These are phyloP conservation scores for Lepilemur ruficaudatus DNA, from an alignment of 2,797 vertebrate species.

Conservation along the genomic window DNA sequence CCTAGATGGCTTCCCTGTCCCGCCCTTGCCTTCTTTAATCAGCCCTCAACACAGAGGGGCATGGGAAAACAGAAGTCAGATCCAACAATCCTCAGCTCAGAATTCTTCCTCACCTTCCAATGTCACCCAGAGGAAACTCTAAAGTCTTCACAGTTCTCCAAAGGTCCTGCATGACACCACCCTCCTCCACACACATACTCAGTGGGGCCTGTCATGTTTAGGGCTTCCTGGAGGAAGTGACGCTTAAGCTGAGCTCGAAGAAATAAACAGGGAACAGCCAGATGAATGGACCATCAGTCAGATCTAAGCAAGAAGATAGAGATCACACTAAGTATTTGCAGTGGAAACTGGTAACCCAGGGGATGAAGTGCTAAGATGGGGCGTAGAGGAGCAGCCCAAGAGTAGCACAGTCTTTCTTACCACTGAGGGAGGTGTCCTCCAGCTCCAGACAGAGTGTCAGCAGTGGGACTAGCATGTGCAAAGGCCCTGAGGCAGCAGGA, in stretches of 20 bases:
- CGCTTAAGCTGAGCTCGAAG: neutral
- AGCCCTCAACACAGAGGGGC: neutral
- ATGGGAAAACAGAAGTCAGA: neutral
- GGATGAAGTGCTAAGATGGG: neutral
- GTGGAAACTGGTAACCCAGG: neutral
- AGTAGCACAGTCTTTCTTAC: too few species aligned
- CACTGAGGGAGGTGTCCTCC: too few species aligned
- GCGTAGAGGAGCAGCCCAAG: neutral
- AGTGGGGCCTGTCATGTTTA: too few species aligned
- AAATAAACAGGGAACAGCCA: neutral
- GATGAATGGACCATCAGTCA: neutral
- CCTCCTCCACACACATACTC: fast-evolving
- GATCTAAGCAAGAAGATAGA: neutral
- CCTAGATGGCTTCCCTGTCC: neutral
- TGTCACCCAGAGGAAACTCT: neutral
- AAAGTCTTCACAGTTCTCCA: too few species aligned
- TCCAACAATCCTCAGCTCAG: too few species aligned
- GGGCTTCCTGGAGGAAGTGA: neutral
- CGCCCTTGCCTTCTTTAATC: neutral
- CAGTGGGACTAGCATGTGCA: neutral
- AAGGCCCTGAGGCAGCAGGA: neutral
- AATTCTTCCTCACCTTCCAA: neutral
- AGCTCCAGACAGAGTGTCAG: neutral
- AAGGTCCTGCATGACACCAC: neutral
- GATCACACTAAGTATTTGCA: neutral